A percentile compares a stretch with the other conserved stretches of the same genome.
Evolutionary conservation across 2,113 vertebrate species (phyloP).

Genomic region (rabbit (Oryctolagus cuniculus)): DNA sequence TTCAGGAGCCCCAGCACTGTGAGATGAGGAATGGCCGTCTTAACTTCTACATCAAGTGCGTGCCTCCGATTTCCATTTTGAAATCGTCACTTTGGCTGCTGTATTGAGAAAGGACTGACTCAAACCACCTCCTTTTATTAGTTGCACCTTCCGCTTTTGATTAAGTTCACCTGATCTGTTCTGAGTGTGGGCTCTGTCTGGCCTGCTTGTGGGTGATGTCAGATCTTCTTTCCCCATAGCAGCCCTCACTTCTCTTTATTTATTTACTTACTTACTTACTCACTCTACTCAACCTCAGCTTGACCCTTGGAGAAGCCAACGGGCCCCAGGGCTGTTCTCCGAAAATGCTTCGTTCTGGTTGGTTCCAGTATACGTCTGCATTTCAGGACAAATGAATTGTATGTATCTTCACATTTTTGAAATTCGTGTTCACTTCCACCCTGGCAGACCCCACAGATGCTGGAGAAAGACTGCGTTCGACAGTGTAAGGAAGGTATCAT

Average conservation of each 20-base stretch:
- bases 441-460: neutral
- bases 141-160: constrained; percentile 21
- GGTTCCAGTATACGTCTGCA: constrained; percentile 20
- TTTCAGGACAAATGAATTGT: constrained; percentile 46
- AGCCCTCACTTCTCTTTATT: constrained; percentile 55
- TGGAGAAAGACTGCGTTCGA: neutral
- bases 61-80: neutral
- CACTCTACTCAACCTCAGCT: neutral
- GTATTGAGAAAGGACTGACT: neutral
- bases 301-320: neutral
- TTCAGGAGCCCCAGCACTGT: too few relatives aligned
- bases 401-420: constrained; percentile 41
- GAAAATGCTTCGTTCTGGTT: neutral
- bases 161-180: neutral
- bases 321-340: neutral
- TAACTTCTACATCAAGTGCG: neutral
- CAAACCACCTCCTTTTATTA: neutral
- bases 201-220: neutral
- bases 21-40: too few relatives aligned
- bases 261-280: neutral
- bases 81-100: neutral
- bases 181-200: neutral
- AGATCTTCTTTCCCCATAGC: neutral
- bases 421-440: neutral
- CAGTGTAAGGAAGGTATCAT: neutral